Conservation (phyloP, 2,888 invertebrate genomes). For the Sinelater perroti region DNA sequence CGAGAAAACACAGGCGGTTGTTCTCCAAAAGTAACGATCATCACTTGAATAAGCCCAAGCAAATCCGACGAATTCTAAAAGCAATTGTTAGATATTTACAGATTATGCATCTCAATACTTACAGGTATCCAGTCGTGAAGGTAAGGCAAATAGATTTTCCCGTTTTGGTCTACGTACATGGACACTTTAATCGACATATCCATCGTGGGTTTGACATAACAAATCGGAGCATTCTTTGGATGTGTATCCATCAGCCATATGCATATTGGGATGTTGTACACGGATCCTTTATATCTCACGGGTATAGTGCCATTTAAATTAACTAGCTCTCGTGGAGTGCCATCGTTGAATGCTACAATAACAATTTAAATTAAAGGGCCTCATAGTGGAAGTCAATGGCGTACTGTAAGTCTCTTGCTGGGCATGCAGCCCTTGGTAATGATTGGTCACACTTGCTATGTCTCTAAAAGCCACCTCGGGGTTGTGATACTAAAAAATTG, state of each 20-base stretch:
- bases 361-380: slow-evolving; percentile 23
- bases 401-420: slow-evolving; percentile 76
- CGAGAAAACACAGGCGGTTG: slow-evolving; percentile 92
- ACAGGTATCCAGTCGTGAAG: slow-evolving; percentile 92
- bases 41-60: slow-evolving; percentile 86
- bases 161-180: slow-evolving; percentile 92
- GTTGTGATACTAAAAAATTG: slow-evolving; percentile 72
- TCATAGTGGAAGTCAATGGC: slow-evolving; percentile 45
- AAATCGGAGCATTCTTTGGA: slow-evolving; percentile 95
- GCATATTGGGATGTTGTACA: slow-evolving; percentile 96
- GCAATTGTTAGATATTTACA: slow-evolving; percentile 16
- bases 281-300: slow-evolving; percentile 84
- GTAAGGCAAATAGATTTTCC: slow-evolving; percentile 96
- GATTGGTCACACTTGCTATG: slow-evolving; percentile 69
- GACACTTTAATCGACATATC: slow-evolving; percentile 97
- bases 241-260: slow-evolving; percentile 98
- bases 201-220: slow-evolving; percentile 91
- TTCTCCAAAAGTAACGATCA: slow-evolving; percentile 93
- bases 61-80: slow-evolving; percentile 82
- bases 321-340: slow-evolving; percentile 79
- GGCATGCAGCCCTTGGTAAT: slow-evolving; percentile 73
- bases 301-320: slow-evolving; percentile 93
- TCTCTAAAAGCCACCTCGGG: slow-evolving; percentile 73
- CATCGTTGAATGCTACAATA: slow-evolving; percentile 85
- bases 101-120: slow-evolving; percentile 50